Percentiles rank a stretch among this genome's conserved stretches.
Evolutionary conservation across 2,888 invertebrate genomes (phyloP).

Genomic region (Nomada hirtipes): DNA sequence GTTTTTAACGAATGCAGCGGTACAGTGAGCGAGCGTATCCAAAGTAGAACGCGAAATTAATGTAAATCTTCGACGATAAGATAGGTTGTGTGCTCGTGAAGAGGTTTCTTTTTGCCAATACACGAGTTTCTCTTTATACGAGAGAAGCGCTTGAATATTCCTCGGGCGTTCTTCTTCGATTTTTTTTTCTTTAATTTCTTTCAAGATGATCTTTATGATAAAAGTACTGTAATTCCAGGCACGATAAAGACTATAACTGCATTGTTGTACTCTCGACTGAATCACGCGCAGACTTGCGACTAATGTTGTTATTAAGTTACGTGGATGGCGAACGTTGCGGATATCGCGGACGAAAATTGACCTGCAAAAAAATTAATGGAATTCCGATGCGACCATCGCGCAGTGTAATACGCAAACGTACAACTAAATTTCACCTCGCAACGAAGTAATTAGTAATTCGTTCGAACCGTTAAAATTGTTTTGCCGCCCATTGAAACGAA

Average conservation of each 20-base stretch:
- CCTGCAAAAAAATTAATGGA: not conserved
- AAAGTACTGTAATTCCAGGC: too few species aligned
- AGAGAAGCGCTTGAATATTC: not conserved
- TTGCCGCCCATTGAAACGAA: not conserved
- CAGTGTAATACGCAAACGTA: not conserved
- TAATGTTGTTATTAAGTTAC: not conserved
- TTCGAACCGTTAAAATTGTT: not conserved
- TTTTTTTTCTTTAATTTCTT: too few species aligned
- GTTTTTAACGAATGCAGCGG: constrained; percentile 16
- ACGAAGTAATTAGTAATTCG: not conserved
- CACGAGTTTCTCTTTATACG: not conserved
- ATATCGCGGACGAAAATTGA: not conserved
- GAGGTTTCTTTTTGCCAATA: not conserved
- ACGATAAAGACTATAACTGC: too few species aligned
- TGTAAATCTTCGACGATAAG: constrained; percentile 18
- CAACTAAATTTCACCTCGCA: not conserved
- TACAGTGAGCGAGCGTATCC: constrained; percentile 5
- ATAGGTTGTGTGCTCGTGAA: constrained; percentile 16
- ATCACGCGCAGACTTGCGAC: too few species aligned
- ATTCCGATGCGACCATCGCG: not conserved
- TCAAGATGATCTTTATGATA: too few species aligned
- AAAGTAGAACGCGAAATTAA: not conserved
- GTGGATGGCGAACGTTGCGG: not conserved
- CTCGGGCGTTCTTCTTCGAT: too few species aligned
- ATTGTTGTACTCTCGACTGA: too few species aligned